Evolutionary conservation across 2,797 vertebrate species (phyloP), one percentile per base, ranked within the genome.

Genomic region (Kryptopterus vitreolus): DNA sequence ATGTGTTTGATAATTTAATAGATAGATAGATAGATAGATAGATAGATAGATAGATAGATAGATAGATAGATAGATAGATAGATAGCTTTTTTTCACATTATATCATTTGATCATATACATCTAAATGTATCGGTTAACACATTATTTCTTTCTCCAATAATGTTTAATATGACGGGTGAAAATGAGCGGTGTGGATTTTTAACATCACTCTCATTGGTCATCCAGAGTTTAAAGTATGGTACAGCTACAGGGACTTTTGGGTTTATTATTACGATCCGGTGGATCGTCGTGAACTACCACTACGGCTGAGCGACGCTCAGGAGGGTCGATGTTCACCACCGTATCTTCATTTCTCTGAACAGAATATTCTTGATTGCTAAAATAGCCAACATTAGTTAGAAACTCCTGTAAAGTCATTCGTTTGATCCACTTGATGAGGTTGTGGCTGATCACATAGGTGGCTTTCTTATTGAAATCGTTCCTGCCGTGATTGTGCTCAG

Each of bases 231-330:
- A 66, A 13, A 43, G 10, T n/a, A 38, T 43, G 63, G n/a, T 15
- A 66, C 63, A 66, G 7, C 4, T 6, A 11, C 63, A 66, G 9
- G 7, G 6, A 4, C n/a, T 66, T 15, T 66, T 10, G 12, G 1
- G 3, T 29, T 15, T 1, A 24, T 0, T 13, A 2, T 5, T 6
- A 13, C 9, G n/a, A 26, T 1, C n/a, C n/a, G n/a, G 2, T 43
- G 7, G 38, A 0, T 10, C 10, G 38, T 43, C 8, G 50, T 52
- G 13, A 11, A 15, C 50, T 18, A 3, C 10, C 50, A 52, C 50
- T n/a, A n/a, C n/a, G n/a, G n/a, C n/a, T n/a, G n/a, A n/a, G n/a
- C n/a, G n/a, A n/a, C n/a, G n/a, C n/a, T n/a, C n/a, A n/a, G n/a
- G n/a, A n/a, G n/a, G n/a, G 29, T 31, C 1, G 4, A 31, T 6